A percentile compares a stretch with the other conserved stretches of the same genome.
phyloP scores from a whole-genome alignment of 2,888 invertebrate species.

The Urechis unicinctus region DNA sequence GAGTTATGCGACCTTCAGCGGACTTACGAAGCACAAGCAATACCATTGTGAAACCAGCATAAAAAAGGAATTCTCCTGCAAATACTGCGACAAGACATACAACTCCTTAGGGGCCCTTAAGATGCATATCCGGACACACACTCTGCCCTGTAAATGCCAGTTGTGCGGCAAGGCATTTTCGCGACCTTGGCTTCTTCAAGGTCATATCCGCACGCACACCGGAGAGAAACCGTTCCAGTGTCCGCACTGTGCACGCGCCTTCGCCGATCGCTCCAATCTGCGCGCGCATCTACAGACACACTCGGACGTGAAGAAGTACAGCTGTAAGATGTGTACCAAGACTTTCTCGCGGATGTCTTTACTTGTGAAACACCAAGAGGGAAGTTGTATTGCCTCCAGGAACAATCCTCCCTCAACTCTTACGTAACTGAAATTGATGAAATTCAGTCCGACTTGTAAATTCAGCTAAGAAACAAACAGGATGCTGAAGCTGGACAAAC shows the following conservation, averaged over 20 bases:
- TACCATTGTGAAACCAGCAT: constrained; percentile 66
- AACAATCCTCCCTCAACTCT: no score
- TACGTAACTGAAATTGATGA: no score
- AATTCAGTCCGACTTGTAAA: no score
- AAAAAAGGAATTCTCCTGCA: constrained; percentile 86
- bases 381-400: constrained; percentile 63
- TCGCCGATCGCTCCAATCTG: constrained; percentile 92
- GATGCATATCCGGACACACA: constrained; percentile 98
- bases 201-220: constrained; percentile 94
- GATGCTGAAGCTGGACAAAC: no score
- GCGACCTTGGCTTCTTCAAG: constrained; percentile 92
- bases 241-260: constrained; percentile 87
- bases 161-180: constrained; percentile 96
- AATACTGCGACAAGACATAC: constrained; percentile 93
- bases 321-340: constrained; percentile 84
- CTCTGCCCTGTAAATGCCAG: constrained; percentile 92
- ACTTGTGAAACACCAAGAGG: constrained; percentile 84
- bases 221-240: constrained; percentile 97
- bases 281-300: constrained; percentile 96
- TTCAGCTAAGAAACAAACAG: no score
- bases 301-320: constrained; percentile 96
- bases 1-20: constrained; percentile 91
- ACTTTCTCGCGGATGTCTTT: constrained; percentile 96
- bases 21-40: constrained; percentile 88
- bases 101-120: constrained; percentile 90